These are phyloP conservation scores for Microchrysa polita DNA, from an alignment of 2,888 invertebrate species.

Conservation along the genomic window DNA sequence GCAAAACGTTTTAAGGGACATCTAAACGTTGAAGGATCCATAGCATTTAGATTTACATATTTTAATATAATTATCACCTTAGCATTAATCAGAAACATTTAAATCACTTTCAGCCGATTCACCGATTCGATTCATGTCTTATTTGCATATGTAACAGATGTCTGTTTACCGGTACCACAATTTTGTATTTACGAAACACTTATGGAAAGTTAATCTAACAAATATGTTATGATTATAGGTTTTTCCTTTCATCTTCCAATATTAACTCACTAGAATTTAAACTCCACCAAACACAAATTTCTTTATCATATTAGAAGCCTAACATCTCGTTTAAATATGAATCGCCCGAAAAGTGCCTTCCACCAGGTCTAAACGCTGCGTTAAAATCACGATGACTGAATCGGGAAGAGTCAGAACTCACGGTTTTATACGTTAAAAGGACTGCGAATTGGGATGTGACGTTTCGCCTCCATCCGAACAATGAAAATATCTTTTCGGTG, in stretches of 20 bases:
- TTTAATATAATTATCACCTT: no score
- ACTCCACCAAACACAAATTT: background rate
- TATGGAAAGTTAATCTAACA: background rate
- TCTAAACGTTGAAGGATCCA: no score
- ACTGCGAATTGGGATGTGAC: constrained; percentile 41
- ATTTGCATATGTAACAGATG: constrained; percentile 30
- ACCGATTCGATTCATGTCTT: background rate
- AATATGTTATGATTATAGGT: background rate
- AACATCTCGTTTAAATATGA: no score
- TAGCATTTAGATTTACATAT: no score
- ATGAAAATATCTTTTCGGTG: constrained; percentile 34
- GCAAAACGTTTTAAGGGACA: no score
- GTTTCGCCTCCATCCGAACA: constrained; percentile 21
- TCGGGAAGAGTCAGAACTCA: constrained; percentile 47
- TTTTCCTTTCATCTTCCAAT: background rate
- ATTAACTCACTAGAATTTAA: background rate
- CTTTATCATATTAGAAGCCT: no score
- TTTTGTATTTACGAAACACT: background rate
- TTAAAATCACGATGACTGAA: constrained; percentile 50
- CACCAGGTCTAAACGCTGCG: constrained; percentile 30
- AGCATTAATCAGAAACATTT: no score
- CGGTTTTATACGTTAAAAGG: constrained; percentile 49
- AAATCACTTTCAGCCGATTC: background rate
- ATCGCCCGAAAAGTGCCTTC: background rate
- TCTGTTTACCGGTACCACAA: background rate